Evolutionary conservation across 1,140 invertebrate genomes (phyloP), one percentile per base, ranked within the genome.

Genomic region (Hormaphis cornu): DNA sequence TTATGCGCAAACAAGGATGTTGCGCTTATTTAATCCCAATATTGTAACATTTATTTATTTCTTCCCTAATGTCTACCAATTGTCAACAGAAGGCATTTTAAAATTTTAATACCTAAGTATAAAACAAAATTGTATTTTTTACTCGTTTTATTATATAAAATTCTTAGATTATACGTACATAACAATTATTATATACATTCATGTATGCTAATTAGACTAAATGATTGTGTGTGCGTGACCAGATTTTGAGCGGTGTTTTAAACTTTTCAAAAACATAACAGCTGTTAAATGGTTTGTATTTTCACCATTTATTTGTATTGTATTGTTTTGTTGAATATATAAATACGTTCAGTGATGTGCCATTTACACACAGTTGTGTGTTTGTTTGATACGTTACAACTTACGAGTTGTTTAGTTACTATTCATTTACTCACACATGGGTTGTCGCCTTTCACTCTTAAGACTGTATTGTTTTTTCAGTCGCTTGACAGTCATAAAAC

Each of bases 241-340:
- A 44, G 20, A 59, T 40, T 40, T 40, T 42, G 22, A 61, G 28
- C 24, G 44, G 58, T 61, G 58, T 44, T 44, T 61, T 61, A 26
- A 61, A 61, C 40, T 61, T 61, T 46, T 35, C 33, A 22, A 46
- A 66, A 48, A 66, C 3, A 33, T 28, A 63, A 24, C 8, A 46
- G 22, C 48, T 46, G 59, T 66, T 48, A 20, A 46, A 66, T 6
- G 8, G 44, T 22, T 46, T 66, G 44, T 30, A 46, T 66, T 66
- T 61, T 18, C 20, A 20, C 24, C 18, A 28, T 35, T 46, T 46
- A 66, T 66, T 66, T 66, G 42, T 46, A 63, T 42, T 63, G 26
- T 63, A 48, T 63, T 63, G 37, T 48, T 66, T 46, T 66, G 42
- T 66, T 33, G 12, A 66, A 66, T 66, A 48, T 66, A 66, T 10